Base-by-base conservation (phyloP, 2,797 vertebrate genomes). In the Thalassophryne amazonica region DNA sequence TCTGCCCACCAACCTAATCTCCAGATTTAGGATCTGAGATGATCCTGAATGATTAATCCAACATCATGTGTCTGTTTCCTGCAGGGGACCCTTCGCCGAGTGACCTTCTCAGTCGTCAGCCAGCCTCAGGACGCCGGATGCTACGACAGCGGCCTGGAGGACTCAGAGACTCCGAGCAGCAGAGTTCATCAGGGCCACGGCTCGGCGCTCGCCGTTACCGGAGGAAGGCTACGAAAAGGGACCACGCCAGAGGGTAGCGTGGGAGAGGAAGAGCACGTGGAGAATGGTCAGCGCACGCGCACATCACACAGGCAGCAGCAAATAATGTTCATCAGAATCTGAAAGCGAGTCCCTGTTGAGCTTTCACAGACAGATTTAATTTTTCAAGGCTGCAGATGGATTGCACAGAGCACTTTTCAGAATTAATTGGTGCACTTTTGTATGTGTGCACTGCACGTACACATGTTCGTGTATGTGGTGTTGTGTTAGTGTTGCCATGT, bases 91-190 rank as follows among this genome's bases (percentile, higher is more conserved):
- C 94, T 97, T 83, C 94, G 95, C 86, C 94, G 96, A 89, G 96
- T 98, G 93, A 97, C 96, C 89, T 97, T 98, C 93, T 97, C 96
- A 33, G 95, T 98, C 84, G 93, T 96, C 86, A 96, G 92, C 89
- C 94, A 96, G 89, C 93, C 94, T 76, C 96, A 97, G 89, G 96
- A 98, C 67, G 93, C 88, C 1, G 95, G 95, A 86, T 97, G 96
- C 91, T 98, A 98, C 92, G 96, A 98, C 92, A 98, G 96, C 76
- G 95, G 95, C 84, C 85, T 97, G 90, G 96, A 98, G 88, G 96
- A 98, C 85, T 98, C 96, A 6, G 96, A 98, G 91, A 98, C 96
- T 55, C 96, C 96, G 57, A 98, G 96, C 91, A 98, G 96, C 92
- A 98, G 93, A 96, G 96, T 82, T 98, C 96, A 60, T 95, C 95